phyloP scores from a whole-genome alignment of 2,888 invertebrate genomes.

The Thysanoteuthis rhombus region DNA sequence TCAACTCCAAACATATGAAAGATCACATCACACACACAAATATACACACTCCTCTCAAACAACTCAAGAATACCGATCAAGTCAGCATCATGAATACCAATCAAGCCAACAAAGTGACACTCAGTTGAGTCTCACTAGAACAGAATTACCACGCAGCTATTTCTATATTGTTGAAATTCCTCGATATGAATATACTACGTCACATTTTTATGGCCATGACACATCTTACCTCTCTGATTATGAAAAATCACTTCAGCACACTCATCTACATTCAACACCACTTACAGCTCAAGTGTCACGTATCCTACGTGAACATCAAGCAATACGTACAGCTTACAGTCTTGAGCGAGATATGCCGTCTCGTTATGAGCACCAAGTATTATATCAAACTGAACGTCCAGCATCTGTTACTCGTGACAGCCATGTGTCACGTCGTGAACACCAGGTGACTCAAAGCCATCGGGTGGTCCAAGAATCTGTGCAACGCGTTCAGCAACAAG shows the following conservation, averaged over 20 bases:
- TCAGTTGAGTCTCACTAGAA: not conserved
- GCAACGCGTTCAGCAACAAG: conserved; percentile 1
- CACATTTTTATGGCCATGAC: not conserved
- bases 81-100: not conserved
- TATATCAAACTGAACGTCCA: not conserved
- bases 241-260: conserved; percentile 18
- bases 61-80: not conserved
- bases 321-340: not conserved
- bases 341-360: not conserved
- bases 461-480: not conserved
- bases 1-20: conserved; percentile 1
- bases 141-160: not conserved
- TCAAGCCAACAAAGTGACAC: not conserved
- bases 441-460: conserved; percentile 15
- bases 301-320: not conserved
- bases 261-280: not conserved
- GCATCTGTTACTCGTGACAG: not conserved
- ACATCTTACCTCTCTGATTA: conserved; percentile 15
- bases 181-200: conserved; percentile 14
- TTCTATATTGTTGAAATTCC: not conserved
- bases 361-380: not conserved
- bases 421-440: not conserved
- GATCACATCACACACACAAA: conserved; percentile 22
- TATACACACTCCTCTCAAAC: not conserved
- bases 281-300: conserved; percentile 12